Percentiles rank a stretch among this genome's conserved stretches.
These are phyloP conservation scores for Embidobia sp. DNA, from an alignment of 2,888 invertebrate species.

Conservation along the genomic window DNA sequence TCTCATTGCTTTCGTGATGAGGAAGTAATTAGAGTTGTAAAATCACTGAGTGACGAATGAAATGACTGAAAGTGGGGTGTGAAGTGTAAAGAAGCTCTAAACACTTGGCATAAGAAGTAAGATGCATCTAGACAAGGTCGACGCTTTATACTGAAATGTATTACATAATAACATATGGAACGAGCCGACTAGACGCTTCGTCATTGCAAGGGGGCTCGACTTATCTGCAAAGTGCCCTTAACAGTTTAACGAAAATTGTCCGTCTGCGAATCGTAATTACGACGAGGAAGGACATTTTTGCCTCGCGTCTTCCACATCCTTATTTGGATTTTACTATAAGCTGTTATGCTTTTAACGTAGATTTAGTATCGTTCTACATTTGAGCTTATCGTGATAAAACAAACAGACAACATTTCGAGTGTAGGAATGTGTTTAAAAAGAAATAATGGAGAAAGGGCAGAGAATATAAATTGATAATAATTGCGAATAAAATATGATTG, in stretches of 20 bases:
- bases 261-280: conserved; percentile 40
- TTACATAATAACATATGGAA: conserved; percentile 76
- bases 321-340: too few species aligned
- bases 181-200: conserved; percentile 76
- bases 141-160: conserved; percentile 77
- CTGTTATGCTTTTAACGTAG: too few species aligned
- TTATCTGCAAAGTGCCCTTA: conserved; percentile 59
- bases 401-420: not conserved
- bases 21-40: too few species aligned
- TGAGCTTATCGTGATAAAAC: too few species aligned
- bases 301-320: too few species aligned
- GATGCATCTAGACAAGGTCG: conserved; percentile 78
- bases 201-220: conserved; percentile 77
- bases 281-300: conserved; percentile 29
- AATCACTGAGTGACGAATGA: too few species aligned
- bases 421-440: too few species aligned
- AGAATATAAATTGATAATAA: conserved; percentile 16
- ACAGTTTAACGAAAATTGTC: conserved; percentile 56
- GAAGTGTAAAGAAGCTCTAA: conserved; percentile 42
- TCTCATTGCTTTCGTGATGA: too few species aligned
- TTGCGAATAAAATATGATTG: conserved; percentile 26
- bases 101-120: conserved; percentile 72
- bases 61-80: conserved; percentile 20
- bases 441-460: too few species aligned
- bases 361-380: too few species aligned